phyloP scores from a whole-genome alignment of 1,140 invertebrate genomes.

The Aphelinus certus region DNA sequence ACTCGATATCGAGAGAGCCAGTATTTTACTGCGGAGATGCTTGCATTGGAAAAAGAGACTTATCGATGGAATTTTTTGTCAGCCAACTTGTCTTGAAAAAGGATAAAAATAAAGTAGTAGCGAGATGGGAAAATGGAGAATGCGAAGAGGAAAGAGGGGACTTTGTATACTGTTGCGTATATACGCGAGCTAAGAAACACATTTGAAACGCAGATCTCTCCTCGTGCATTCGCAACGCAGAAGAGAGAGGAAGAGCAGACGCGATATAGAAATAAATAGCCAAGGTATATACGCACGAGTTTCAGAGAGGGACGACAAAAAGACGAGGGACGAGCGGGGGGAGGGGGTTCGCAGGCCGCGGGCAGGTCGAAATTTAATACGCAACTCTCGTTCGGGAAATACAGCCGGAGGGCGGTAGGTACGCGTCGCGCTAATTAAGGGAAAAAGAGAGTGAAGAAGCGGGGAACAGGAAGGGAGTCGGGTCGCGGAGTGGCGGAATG shows the following conservation, averaged over 20 bases:
- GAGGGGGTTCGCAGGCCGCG: too few species aligned
- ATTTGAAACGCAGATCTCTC: constrained; percentile 38
- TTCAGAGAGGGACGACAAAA: not conserved
- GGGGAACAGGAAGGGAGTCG: not conserved
- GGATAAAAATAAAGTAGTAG: too few species aligned
- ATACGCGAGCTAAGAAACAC: constrained; percentile 13
- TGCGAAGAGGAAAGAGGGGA: not conserved
- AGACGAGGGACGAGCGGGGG: too few species aligned
- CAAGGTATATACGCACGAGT: constrained; percentile 14
- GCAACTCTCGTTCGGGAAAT: too few species aligned
- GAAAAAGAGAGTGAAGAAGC: not conserved
- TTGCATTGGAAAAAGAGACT: not conserved
- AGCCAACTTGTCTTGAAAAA: constrained; percentile 9
- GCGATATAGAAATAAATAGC: not conserved
- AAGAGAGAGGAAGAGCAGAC: not conserved
- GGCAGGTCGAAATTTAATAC: not conserved
- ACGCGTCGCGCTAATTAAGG: too few species aligned
- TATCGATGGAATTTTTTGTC: constrained; percentile 22
- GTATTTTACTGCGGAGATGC: not conserved
- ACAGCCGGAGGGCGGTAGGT: too few species aligned
- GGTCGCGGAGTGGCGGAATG: too few species aligned
- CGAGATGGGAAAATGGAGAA: not conserved
- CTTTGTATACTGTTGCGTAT: constrained; percentile 19
- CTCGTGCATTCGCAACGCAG: constrained; percentile 24
- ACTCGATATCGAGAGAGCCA: not conserved